phyloP scores from a whole-genome alignment of 53 echinoderm and acorn worm species.

The Henricia sp. region DNA sequence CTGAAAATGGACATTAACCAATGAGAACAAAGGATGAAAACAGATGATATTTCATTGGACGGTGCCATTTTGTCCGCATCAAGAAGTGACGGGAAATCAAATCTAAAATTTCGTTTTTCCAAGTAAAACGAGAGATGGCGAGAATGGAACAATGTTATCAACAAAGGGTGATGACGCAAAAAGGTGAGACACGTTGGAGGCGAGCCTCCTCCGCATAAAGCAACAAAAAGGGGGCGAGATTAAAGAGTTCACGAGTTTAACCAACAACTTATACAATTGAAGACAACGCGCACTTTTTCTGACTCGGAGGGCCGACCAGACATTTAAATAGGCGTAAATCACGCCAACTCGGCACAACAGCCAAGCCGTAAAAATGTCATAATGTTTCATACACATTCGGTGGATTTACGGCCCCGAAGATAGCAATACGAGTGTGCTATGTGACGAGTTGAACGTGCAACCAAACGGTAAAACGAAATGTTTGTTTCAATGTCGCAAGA shows the following conservation, averaged over 20 bases:
- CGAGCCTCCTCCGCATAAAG: neutral
- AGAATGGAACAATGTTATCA: too few relatives aligned
- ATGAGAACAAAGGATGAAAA: too few relatives aligned
- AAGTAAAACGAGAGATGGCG: too few relatives aligned
- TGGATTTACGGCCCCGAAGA: conserved; percentile 34
- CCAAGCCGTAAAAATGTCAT: conserved; percentile 51
- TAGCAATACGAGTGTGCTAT: conserved; percentile 15
- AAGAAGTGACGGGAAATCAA: too few relatives aligned
- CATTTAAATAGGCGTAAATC: conserved; percentile 52
- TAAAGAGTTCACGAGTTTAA: neutral
- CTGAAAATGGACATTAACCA: too few relatives aligned
- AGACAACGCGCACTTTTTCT: neutral
- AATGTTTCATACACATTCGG: conserved; percentile 48
- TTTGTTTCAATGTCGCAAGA: neutral
- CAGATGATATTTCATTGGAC: too few relatives aligned
- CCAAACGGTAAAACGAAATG: neutral
- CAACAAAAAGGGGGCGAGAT: neutral
- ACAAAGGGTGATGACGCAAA: too few relatives aligned
- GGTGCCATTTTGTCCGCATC: too few relatives aligned
- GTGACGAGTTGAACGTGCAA: neutral
- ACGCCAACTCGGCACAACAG: neutral
- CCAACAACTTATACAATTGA: conserved; percentile 28
- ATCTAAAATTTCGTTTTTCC: too few relatives aligned
- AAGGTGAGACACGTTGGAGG: neutral
- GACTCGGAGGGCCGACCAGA: neutral